phyloP scores from a whole-genome alignment of 1,140 invertebrate species.

The Drosophila lini region DNA sequence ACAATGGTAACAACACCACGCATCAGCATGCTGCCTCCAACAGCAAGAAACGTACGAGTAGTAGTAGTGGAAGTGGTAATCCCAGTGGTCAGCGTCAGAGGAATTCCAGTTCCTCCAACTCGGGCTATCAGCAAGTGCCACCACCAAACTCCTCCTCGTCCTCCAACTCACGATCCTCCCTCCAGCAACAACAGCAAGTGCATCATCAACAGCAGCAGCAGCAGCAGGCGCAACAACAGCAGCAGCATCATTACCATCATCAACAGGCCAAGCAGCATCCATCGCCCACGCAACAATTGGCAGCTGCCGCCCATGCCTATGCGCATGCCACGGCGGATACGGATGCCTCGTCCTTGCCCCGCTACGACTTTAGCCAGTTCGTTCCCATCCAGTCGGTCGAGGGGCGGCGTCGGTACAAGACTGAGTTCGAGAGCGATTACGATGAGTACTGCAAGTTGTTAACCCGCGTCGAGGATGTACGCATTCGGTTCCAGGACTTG shows the following conservation, averaged over 20 bases:
- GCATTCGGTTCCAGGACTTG: slow-evolving; percentile 90
- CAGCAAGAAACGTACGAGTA: slow-evolving; percentile 72
- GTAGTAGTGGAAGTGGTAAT: slow-evolving; percentile 9
- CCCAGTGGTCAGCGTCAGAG: slow-evolving; percentile 27
- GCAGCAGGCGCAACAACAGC: slow-evolving; percentile 46
- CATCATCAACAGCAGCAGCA: slow-evolving; percentile 32
- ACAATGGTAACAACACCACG: slow-evolving; percentile 57
- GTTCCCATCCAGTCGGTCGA: slow-evolving; percentile 90
- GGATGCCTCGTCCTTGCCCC: slow-evolving; percentile 54
- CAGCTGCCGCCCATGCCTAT: slow-evolving; percentile 72
- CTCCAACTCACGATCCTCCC: slow-evolving; percentile 15
- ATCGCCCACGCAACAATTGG: slow-evolving; percentile 76
- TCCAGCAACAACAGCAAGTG: slow-evolving; percentile 34
- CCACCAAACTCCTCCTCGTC: slow-evolving; percentile 5
- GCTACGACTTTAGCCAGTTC: slow-evolving; percentile 89
- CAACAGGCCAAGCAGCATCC: slow-evolving; percentile 72
- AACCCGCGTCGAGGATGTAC: slow-evolving; percentile 90
- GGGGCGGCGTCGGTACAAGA: slow-evolving; percentile 93
- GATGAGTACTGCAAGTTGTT: slow-evolving; percentile 92
- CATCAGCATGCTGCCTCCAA: slow-evolving; percentile 64
- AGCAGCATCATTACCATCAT: slow-evolving; percentile 35
- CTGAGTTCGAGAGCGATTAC: slow-evolving; percentile 94
- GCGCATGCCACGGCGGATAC: slow-evolving; percentile 49
- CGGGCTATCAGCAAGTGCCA: slow-evolving; percentile 50
- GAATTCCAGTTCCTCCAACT: slow-evolving; percentile 27